These are phyloP conservation scores for Ormyrus thymus DNA, from an alignment of 2,888 invertebrate species.

Conservation along the genomic window DNA sequence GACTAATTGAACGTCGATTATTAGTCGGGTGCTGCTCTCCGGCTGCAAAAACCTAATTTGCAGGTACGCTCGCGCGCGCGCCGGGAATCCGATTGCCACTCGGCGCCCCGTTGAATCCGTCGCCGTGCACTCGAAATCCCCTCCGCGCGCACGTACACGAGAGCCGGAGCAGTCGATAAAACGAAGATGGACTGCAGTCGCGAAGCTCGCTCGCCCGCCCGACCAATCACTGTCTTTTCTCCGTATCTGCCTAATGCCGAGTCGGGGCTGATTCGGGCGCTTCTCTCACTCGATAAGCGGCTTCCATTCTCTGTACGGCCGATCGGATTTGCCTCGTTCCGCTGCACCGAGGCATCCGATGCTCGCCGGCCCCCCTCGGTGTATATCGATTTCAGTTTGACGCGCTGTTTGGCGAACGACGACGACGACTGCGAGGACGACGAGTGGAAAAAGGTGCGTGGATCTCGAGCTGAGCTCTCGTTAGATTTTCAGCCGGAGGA, in stretches of 20 bases:
- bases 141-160: neutral
- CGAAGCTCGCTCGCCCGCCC: neutral
- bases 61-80: neutral
- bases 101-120: neutral
- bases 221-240: slow-evolving; percentile 38
- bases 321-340: slow-evolving; percentile 22
- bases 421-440: neutral
- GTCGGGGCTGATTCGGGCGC: neutral
- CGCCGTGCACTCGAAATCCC: slow-evolving; percentile 18
- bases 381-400: slow-evolving; percentile 13
- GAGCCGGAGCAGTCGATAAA: slow-evolving; percentile 22
- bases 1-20: too few relatives aligned
- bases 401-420: neutral
- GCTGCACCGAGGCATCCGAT: neutral
- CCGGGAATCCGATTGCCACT: slow-evolving; percentile 3
- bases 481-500: too few relatives aligned
- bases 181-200: slow-evolving; percentile 13
- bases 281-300: slow-evolving; percentile 7
- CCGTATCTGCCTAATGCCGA: slow-evolving; percentile 39
- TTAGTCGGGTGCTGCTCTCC: too few relatives aligned
- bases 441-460: too few relatives aligned
- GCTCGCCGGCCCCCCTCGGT: neutral
- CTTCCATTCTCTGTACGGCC: neutral
- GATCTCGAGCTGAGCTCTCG: too few relatives aligned
- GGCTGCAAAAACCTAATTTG: slow-evolving; percentile 31